Percentiles rank a stretch among this genome's conserved stretches.
Conservation (phyloP, 2,888 invertebrate species). For the Melieria crassipennis region DNA sequence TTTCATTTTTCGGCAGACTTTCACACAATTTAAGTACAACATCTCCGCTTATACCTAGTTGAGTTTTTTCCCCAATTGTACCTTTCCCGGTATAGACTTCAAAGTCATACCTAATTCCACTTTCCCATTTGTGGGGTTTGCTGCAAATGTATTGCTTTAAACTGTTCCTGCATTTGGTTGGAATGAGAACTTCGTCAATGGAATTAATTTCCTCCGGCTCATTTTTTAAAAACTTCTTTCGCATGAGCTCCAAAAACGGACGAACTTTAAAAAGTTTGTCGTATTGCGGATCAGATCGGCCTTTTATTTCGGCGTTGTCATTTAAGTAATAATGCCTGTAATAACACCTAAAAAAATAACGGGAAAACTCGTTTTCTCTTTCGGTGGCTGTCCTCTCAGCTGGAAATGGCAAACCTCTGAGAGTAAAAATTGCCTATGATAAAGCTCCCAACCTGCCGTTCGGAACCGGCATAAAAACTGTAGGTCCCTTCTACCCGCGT, state of each 20-base stretch:
- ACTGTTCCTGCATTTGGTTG: conserved; percentile 7
- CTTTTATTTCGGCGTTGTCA: neutral
- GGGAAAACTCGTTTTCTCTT: no score
- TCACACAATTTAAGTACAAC: conserved; percentile 8
- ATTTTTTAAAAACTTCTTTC: neutral
- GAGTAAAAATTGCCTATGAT: no score
- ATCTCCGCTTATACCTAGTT: conserved; percentile 6
- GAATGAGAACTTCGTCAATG: conserved; percentile 4
- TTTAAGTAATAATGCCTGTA: no score
- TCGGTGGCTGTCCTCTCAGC: no score
- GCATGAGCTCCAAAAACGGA: neutral
- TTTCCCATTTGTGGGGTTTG: conserved; percentile 2
- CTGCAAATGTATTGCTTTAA: conserved; percentile 6
- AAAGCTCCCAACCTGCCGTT: no score
- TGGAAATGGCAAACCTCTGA: no score
- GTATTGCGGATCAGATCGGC: neutral
- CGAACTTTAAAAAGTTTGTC: neutral
- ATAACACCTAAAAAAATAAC: no score
- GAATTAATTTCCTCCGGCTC: neutral
- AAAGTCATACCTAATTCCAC: conserved; percentile 1
- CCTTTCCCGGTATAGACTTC: neutral
- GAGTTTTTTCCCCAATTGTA: neutral
- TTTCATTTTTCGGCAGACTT: conserved; percentile 6
- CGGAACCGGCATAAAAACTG: no score
- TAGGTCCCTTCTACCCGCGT: no score